Conservation (phyloP, 2,797 vertebrate genomes). For the Peromyscus aztecus region DNA sequence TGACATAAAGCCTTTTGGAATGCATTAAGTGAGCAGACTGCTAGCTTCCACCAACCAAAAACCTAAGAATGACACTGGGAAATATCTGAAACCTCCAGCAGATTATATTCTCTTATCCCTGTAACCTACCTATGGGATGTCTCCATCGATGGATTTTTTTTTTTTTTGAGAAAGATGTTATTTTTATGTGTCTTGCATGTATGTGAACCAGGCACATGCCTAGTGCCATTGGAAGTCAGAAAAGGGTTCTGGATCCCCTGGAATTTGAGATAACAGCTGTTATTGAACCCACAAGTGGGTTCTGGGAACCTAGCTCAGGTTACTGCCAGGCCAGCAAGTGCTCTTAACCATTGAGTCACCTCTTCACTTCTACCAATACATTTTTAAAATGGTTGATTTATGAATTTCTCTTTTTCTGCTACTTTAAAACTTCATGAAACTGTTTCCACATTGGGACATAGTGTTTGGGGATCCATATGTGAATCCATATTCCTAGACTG, state of each 20-base stretch:
- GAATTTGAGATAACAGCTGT: no score
- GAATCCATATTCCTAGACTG: background rate
- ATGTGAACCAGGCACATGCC: background rate
- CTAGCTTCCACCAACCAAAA: background rate
- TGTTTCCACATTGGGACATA: background rate
- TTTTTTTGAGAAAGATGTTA: background rate
- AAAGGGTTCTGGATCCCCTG: background rate
- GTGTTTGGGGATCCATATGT: background rate
- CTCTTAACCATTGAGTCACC: background rate
- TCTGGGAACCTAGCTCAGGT: background rate
- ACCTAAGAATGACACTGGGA: background rate
- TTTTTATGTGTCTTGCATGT: background rate
- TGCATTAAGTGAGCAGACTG: background rate
- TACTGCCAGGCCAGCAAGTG: background rate
- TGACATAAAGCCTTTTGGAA: background rate
- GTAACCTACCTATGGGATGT: background rate
- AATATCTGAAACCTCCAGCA: background rate
- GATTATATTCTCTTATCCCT: no score
- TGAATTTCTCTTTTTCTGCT: background rate
- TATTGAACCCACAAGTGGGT: background rate
- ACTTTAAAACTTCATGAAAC: background rate
- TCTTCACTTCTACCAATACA: background rate
- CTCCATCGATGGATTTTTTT: background rate
- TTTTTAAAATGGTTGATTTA: background rate
- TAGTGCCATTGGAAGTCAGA: background rate